Evolutionary conservation across 2,888 invertebrate species (phyloP).

Genomic region (Phortica okadai): DNA sequence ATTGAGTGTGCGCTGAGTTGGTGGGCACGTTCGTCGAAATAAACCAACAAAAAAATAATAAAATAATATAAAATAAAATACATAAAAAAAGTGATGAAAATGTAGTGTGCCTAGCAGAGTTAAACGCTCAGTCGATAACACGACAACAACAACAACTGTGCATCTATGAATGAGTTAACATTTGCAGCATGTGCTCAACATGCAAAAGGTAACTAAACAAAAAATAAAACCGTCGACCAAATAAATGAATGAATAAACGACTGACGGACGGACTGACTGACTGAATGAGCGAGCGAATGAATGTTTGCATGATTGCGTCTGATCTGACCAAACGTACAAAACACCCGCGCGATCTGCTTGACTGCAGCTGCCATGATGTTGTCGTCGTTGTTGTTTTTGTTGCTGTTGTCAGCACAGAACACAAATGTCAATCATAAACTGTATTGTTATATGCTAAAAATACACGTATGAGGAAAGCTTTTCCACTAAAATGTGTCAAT

Average conservation of each 20-base stretch:
- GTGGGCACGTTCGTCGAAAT: background rate
- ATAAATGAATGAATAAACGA: slow-evolving; percentile 44
- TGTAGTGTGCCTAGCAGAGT: background rate
- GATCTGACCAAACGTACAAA: background rate
- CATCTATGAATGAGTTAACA: background rate
- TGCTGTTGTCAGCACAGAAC: background rate
- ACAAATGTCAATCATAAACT: slow-evolving; percentile 15
- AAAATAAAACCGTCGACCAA: background rate
- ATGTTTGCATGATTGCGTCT: slow-evolving; percentile 4
- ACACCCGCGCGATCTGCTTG: slow-evolving; percentile 32
- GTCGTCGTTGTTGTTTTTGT: slow-evolving; percentile 4
- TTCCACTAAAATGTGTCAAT: background rate
- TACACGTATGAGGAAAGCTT: slow-evolving; percentile 6
- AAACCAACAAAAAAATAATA: background rate
- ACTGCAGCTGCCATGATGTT: slow-evolving; percentile 39
- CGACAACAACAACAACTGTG: background rate
- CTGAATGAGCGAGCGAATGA: slow-evolving; percentile 45
- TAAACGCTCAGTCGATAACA: background rate
- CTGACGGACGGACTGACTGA: slow-evolving; percentile 35
- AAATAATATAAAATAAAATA: background rate
- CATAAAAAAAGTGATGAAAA: background rate
- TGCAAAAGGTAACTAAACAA: background rate
- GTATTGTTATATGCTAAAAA: slow-evolving; percentile 1
- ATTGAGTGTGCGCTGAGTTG: slow-evolving; percentile 19
- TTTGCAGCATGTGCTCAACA: background rate